Percentiles rank a stretch among this genome's conserved stretches.
Evolutionary conservation across 2,797 vertebrate genomes (phyloP).

Genomic region (Silurus lanzhouensis): DNA sequence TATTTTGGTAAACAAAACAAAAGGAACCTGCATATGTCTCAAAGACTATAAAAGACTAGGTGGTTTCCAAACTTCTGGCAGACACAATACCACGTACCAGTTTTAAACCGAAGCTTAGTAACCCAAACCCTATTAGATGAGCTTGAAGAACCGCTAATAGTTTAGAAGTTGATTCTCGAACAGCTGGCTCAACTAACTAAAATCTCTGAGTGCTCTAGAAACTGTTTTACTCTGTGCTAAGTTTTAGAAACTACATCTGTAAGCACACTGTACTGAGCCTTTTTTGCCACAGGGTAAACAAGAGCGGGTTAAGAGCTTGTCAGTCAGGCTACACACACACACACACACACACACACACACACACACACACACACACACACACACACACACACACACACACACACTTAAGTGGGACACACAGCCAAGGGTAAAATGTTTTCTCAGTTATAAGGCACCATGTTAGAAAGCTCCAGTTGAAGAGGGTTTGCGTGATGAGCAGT

Average conservation of each 20-base stretch:
- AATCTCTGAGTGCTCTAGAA: neutral
- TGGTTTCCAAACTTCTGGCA: too few relatives aligned
- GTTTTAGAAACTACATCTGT: neutral
- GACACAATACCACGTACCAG: neutral
- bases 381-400: too few relatives aligned
- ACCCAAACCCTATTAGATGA: neutral
- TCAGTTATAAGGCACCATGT: conserved; percentile 19
- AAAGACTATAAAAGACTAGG: too few relatives aligned
- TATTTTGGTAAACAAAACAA: too few relatives aligned
- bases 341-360: neutral
- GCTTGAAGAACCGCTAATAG: neutral
- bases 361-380: neutral
- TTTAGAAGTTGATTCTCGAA: neutral
- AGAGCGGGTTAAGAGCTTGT: conserved; percentile 33
- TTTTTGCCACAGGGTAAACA: conserved; percentile 5
- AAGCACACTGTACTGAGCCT: neutral
- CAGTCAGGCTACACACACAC: conserved; percentile 9
- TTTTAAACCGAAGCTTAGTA: too few relatives aligned
- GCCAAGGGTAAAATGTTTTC: neutral
- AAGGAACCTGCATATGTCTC: too few relatives aligned
- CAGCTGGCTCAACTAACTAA: neutral
- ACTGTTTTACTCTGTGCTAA: too few relatives aligned
- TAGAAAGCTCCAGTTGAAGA: neutral
- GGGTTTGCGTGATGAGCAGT: conserved; percentile 15
- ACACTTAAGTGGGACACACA: neutral